These are phyloP conservation scores for Alviniconcha strummeri DNA, from an alignment of 2,888 invertebrate species.

Conservation along the genomic window DNA sequence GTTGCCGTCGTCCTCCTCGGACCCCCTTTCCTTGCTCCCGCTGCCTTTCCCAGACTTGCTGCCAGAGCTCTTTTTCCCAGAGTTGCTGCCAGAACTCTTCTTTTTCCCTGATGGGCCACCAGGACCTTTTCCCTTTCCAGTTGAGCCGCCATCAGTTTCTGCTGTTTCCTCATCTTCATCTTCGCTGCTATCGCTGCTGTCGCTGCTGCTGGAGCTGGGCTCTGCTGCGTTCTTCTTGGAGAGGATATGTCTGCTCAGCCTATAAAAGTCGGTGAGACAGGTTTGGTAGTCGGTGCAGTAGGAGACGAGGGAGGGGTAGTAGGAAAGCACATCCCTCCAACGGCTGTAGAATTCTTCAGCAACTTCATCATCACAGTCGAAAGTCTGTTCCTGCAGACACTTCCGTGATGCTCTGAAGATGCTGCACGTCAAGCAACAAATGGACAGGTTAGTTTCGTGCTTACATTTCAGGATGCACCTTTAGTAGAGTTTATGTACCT, in stretches of 20 bases:
- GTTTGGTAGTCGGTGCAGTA: background rate
- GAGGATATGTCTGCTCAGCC: conserved; percentile 6
- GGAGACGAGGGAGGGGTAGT: background rate
- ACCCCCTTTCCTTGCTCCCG: background rate
- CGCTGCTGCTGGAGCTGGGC: background rate
- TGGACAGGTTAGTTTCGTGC: too few species aligned
- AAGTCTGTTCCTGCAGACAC: background rate
- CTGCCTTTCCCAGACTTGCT: conserved; percentile 1
- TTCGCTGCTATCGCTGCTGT: background rate
- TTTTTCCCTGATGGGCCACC: too few species aligned
- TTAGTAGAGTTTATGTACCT: too few species aligned
- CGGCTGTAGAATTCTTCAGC: background rate
- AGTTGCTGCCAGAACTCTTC: too few species aligned
- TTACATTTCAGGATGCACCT: too few species aligned
- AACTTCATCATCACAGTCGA: background rate
- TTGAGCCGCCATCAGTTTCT: background rate
- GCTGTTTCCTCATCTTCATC: background rate
- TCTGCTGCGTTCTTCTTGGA: background rate
- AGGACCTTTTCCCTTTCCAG: too few species aligned
- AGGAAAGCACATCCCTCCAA: background rate
- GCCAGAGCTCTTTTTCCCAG: background rate
- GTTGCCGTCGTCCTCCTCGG: background rate
- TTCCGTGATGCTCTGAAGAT: background rate
- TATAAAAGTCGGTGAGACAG: conserved; percentile 1
- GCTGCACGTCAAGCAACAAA: background rate